A percentile compares a stretch with the other conserved stretches of the same genome.
phyloP scores from a whole-genome alignment of 2,888 invertebrate species.

The Dastarcus helophoroides region DNA sequence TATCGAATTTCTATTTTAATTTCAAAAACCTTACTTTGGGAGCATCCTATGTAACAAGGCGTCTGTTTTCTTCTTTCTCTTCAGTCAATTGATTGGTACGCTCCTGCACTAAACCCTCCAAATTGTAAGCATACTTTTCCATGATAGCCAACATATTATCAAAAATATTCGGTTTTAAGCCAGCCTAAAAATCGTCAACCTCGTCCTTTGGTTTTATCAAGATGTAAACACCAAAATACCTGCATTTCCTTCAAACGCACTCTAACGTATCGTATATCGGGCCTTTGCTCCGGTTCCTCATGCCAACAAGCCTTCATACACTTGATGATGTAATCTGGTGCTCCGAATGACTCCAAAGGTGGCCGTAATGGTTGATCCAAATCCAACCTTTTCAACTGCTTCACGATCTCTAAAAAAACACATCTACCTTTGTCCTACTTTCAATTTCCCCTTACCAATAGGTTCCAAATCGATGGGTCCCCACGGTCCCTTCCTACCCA shows the following conservation, averaged over 20 bases:
- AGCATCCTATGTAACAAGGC: slow-evolving; percentile 74
- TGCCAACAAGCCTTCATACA: slow-evolving; percentile 73
- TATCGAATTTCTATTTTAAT: too few relatives aligned
- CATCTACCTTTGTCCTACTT: slow-evolving; percentile 3
- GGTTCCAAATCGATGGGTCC: slow-evolving; percentile 43
- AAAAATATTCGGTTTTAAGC: slow-evolving; percentile 72
- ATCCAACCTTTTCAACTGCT: slow-evolving; percentile 29
- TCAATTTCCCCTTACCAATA: slow-evolving; percentile 11
- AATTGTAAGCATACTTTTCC: slow-evolving; percentile 82
- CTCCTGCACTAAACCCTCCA: slow-evolving; percentile 74
- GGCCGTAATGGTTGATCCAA: slow-evolving; percentile 49
- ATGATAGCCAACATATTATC: slow-evolving; percentile 85
- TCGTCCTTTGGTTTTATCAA: neutral
- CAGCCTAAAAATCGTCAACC: slow-evolving; percentile 33
- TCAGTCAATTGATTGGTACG: slow-evolving; percentile 68
- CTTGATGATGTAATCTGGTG: slow-evolving; percentile 61
- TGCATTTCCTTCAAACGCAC: slow-evolving; percentile 73
- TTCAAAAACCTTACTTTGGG: slow-evolving; percentile 66
- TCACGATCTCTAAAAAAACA: slow-evolving; percentile 35
- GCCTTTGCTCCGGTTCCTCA: slow-evolving; percentile 64
- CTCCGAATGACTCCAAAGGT: slow-evolving; percentile 49
- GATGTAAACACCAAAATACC: slow-evolving; percentile 26
- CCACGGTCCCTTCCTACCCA: slow-evolving; percentile 73
- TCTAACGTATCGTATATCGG: slow-evolving; percentile 66
- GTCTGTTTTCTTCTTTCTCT: slow-evolving; percentile 78